A percentile compares a stretch with the other conserved stretches of the same genome.
phyloP scores from a whole-genome alignment of 1,140 invertebrate genomes.

The Diabrotica undecimpunctata region DNA sequence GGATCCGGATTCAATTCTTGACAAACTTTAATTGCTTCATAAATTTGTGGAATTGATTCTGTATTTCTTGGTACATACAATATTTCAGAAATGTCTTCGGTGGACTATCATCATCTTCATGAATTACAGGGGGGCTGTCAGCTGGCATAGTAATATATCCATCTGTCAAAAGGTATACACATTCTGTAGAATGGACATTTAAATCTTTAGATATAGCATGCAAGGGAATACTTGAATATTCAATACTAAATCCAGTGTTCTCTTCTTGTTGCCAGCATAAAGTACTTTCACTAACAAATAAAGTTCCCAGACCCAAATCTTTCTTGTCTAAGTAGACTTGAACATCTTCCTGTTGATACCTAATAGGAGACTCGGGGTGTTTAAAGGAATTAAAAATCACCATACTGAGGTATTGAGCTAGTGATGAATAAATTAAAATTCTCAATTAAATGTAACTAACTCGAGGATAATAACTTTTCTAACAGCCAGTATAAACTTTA shows the following conservation, averaged over 20 bases:
- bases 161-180: constrained; percentile 70
- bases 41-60: no score
- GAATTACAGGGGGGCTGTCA: no score
- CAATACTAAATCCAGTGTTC: constrained; percentile 64
- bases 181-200: constrained; percentile 60
- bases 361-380: constrained; percentile 40
- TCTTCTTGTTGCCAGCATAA: constrained; percentile 61
- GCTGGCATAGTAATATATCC: constrained; percentile 55
- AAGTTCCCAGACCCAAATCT: constrained; percentile 41
- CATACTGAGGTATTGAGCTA: constrained; percentile 30
- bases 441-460: no score
- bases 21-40: no score
- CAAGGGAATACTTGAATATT: constrained; percentile 69
- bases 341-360: constrained; percentile 36
- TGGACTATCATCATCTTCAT: no score
- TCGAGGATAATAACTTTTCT: no score
- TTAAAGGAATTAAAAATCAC: constrained; percentile 41
- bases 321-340: constrained; percentile 40
- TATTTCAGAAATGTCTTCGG: no score
- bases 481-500: no score
- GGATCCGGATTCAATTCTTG: constrained; percentile 46
- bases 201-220: constrained; percentile 71
- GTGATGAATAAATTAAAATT: no score
- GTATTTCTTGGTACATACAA: no score
- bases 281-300: constrained; percentile 47